Conservation (phyloP, 2,888 invertebrate genomes). For the Lithophane leautieri region DNA sequence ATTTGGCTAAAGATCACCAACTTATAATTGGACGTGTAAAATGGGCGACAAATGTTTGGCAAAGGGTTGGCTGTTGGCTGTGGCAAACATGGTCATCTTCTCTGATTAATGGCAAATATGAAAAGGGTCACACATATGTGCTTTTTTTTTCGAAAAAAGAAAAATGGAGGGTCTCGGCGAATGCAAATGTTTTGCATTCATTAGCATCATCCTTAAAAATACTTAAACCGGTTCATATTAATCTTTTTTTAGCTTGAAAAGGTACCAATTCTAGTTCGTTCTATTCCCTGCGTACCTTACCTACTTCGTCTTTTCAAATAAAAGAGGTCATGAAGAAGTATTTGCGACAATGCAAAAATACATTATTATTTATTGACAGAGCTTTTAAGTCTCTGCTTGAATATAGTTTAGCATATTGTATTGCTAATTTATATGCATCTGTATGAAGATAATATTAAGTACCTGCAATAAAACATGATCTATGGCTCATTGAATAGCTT, state of each 20-base stretch:
- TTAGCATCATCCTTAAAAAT: conserved; percentile 7
- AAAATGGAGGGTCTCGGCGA: neutral
- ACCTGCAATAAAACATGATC: conserved; percentile 33
- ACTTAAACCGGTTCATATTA: neutral
- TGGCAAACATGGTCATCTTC: conserved; percentile 5
- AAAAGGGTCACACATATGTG: neutral
- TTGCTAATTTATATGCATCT: conserved; percentile 29
- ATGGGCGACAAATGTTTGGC: conserved; percentile 16
- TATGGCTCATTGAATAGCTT: conserved; percentile 45
- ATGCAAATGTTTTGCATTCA: conserved; percentile 16
- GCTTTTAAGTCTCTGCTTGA: conserved; percentile 5
- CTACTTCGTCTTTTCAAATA: neutral
- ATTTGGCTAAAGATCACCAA: conserved; percentile 42
- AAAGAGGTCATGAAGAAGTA: neutral
- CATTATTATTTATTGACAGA: neutral
- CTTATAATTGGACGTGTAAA: conserved; percentile 13
- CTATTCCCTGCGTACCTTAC: neutral
- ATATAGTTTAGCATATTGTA: neutral
- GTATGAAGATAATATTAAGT: conserved; percentile 18
- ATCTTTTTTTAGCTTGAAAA: too few relatives aligned
- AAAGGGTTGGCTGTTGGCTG: conserved; percentile 30
- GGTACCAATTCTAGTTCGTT: neutral
- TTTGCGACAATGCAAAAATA: neutral
- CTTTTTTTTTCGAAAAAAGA: neutral
- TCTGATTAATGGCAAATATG: neutral